Evolutionary conservation across 2,888 invertebrate species (phyloP).

Genomic region (Lissocephala sabroskyi): DNA sequence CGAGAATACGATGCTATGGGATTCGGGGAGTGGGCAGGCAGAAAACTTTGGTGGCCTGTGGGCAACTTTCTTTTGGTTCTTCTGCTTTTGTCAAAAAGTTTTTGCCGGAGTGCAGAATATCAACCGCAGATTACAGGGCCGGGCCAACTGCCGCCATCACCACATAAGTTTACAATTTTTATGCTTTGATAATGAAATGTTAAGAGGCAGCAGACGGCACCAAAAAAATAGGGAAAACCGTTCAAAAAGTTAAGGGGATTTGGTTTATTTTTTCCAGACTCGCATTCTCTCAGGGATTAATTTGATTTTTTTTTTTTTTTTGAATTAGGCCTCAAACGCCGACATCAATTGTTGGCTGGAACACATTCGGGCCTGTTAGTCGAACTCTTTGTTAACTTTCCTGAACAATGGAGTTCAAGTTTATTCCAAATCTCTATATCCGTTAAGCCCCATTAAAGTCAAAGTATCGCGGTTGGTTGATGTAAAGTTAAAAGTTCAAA

Average conservation of each 20-base stretch:
- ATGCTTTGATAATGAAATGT: conserved; percentile 27
- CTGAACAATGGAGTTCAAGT: too few relatives aligned
- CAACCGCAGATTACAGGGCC: conserved; percentile 13
- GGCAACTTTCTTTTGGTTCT: background rate
- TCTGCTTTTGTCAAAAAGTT: conserved; percentile 22
- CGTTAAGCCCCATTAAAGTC: too few relatives aligned
- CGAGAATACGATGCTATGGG: too few relatives aligned
- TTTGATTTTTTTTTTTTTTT: conserved; percentile 6
- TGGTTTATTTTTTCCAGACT: background rate
- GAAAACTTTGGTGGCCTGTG: too few relatives aligned
- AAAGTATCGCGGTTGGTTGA: too few relatives aligned
- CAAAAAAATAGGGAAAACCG: conserved; percentile 6
- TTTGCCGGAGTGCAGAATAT: conserved; percentile 9
- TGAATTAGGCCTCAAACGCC: background rate
- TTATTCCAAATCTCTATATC: too few relatives aligned
- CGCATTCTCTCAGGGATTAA: too few relatives aligned
- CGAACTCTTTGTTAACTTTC: too few relatives aligned
- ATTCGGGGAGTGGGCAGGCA: too few relatives aligned
- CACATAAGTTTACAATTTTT: conserved; percentile 25
- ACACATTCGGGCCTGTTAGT: background rate
- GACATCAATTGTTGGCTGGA: background rate
- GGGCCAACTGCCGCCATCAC: too few relatives aligned
- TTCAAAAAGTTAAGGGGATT: conserved; percentile 7
- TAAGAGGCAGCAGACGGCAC: conserved; percentile 7
- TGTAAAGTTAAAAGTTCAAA: too few relatives aligned